These are phyloP conservation scores for Cydia pomonella DNA, from an alignment of 1,140 invertebrate genomes.

Conservation along the genomic window DNA sequence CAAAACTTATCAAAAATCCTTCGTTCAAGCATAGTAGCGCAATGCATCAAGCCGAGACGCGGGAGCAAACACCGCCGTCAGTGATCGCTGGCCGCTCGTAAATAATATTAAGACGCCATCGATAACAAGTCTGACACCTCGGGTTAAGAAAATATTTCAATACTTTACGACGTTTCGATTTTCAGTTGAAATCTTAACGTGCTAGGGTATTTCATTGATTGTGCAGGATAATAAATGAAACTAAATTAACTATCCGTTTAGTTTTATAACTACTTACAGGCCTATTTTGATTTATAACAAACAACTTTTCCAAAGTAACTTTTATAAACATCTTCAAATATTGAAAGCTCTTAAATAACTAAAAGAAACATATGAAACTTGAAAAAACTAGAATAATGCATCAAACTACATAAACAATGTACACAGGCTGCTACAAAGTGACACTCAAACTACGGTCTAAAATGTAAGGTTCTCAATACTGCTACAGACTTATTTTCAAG, in stretches of 20 bases:
- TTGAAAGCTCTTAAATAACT: background rate
- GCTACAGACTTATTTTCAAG: background rate
- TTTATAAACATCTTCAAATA: too few relatives aligned
- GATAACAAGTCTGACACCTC: conserved; percentile 60
- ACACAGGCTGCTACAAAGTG: background rate
- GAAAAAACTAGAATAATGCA: background rate
- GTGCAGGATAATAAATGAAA: background rate
- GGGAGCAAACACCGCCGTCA: conserved; percentile 55
- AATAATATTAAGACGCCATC: conserved; percentile 72
- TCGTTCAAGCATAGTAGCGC: conserved; percentile 40
- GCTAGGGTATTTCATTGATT: background rate
- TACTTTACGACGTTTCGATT: conserved; percentile 37
- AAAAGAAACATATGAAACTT: background rate
- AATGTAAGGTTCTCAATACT: background rate
- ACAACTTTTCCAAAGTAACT: too few relatives aligned
- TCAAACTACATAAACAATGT: conserved; percentile 2
- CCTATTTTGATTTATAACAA: too few relatives aligned
- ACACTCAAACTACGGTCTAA: conserved; percentile 7
- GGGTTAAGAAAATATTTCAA: conserved; percentile 51
- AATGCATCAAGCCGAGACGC: conserved; percentile 55
- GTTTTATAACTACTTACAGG: too few relatives aligned
- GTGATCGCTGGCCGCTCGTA: conserved; percentile 47
- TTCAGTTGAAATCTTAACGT: background rate
- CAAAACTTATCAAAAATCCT: conserved; percentile 35
- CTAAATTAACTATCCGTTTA: background rate